Conservation (phyloP, 2,797 vertebrate species). For the Lacerta bilineata region DNA sequence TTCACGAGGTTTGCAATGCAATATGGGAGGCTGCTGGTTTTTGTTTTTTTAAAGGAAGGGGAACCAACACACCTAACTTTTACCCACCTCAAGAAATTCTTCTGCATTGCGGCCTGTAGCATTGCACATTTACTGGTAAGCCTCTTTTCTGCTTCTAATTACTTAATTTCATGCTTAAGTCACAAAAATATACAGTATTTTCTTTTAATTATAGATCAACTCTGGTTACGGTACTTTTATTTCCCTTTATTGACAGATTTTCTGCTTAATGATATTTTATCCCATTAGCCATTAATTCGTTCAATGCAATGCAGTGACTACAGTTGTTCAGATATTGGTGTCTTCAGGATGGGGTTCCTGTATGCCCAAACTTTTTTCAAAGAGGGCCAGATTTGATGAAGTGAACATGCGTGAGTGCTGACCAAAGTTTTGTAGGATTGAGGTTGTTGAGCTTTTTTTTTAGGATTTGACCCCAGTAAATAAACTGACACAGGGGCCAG, state of each 20-base stretch:
- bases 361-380: too few species aligned
- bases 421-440: too few species aligned
- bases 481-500: too few species aligned
- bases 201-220: conserved; percentile 34
- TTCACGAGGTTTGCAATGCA: neutral
- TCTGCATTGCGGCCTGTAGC: conserved; percentile 13
- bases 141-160: conserved; percentile 58
- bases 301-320: neutral
- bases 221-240: neutral
- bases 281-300: neutral
- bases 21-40: neutral
- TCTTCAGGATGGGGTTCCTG: too few species aligned
- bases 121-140: conserved; percentile 52
- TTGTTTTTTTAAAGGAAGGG: neutral
- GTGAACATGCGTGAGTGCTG: too few species aligned
- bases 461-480: too few species aligned
- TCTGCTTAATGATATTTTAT: conserved; percentile 1
- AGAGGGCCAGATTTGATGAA: too few species aligned
- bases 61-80: neutral
- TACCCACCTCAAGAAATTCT: neutral
- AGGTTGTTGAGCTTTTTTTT: too few species aligned
- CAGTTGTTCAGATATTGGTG: too few species aligned
- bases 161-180: conserved; percentile 37
- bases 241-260: conserved; percentile 24
- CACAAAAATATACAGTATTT: conserved; percentile 3